Percentiles rank a stretch among this genome's conserved stretches.
Conservation (phyloP, 2,113 vertebrate genomes). For the Python bivittatus region DNA sequence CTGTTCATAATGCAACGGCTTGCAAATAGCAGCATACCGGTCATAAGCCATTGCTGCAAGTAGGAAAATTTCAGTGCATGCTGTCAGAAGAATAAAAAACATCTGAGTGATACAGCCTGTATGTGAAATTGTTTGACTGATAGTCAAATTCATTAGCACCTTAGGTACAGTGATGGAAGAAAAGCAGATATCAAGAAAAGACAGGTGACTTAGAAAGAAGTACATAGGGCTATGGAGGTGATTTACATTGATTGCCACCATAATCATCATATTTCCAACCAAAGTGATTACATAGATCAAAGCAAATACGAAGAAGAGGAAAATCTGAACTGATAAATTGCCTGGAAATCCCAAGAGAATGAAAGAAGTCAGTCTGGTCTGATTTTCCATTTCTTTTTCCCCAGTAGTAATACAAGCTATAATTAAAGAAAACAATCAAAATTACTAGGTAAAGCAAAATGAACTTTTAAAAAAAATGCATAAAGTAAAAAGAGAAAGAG, state of each 20-base stretch:
- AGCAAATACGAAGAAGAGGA: background rate
- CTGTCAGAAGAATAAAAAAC: conserved; percentile 21
- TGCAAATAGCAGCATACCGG: conserved; percentile 34
- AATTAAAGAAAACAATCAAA: no score
- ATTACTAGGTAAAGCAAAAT: no score
- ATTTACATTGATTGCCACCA: background rate
- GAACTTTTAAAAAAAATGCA: no score
- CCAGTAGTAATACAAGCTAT: no score
- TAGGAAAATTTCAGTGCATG: conserved; percentile 38
- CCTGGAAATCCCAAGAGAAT: background rate
- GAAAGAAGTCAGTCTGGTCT: background rate
- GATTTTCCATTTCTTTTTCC: background rate
- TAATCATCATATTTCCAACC: conserved; percentile 24
- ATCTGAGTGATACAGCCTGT: conserved; percentile 23
- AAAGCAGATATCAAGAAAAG: conserved; percentile 30
- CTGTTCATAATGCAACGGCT: conserved; percentile 35
- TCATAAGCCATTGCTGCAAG: conserved; percentile 50
- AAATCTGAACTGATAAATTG: background rate
- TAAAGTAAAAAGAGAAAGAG: no score
- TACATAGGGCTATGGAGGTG: conserved; percentile 33
- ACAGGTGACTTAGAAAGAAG: conserved; percentile 18
- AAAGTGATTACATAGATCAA: conserved; percentile 18
- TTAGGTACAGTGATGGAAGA: conserved; percentile 29
- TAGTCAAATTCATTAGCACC: background rate
- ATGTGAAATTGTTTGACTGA: conserved; percentile 23